Conservation (phyloP, 2,888 invertebrate species). For the Troilus luridus region DNA sequence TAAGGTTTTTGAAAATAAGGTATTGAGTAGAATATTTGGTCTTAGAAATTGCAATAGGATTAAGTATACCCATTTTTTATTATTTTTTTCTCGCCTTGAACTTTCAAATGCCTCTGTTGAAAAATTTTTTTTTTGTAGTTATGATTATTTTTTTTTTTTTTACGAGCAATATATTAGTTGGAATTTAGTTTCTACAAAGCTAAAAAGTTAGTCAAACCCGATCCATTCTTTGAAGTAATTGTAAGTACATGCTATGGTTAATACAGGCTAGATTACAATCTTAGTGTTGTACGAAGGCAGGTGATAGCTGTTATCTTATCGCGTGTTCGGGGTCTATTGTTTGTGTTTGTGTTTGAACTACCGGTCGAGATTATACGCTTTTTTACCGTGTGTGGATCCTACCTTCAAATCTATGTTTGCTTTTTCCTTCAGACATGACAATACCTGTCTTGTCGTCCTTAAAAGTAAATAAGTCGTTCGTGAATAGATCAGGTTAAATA, state of each 20-base stretch:
- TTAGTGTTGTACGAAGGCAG: neutral
- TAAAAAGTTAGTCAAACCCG: too few species aligned
- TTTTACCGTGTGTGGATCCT: neutral
- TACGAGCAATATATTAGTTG: too few species aligned
- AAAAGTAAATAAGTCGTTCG: neutral
- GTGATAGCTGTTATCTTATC: slow-evolving; percentile 7
- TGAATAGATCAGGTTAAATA: neutral
- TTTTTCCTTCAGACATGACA: neutral
- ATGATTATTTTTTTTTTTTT: neutral
- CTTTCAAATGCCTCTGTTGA: too few species aligned
- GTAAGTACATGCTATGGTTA: neutral
- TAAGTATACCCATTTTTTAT: too few species aligned
- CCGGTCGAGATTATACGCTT: neutral
- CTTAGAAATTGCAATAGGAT: too few species aligned
- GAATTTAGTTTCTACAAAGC: too few species aligned
- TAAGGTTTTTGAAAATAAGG: too few species aligned
- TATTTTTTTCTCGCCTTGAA: neutral
- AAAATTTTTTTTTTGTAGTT: too few species aligned
- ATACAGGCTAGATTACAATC: neutral
- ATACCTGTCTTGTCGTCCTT: neutral
- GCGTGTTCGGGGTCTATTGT: neutral
- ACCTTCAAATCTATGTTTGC: neutral
- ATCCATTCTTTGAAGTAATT: neutral
- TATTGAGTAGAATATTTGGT: too few species aligned
- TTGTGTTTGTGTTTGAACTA: slow-evolving; percentile 47